phyloP scores from a whole-genome alignment of 2,888 invertebrate species.

The Odontomyia ornata region DNA sequence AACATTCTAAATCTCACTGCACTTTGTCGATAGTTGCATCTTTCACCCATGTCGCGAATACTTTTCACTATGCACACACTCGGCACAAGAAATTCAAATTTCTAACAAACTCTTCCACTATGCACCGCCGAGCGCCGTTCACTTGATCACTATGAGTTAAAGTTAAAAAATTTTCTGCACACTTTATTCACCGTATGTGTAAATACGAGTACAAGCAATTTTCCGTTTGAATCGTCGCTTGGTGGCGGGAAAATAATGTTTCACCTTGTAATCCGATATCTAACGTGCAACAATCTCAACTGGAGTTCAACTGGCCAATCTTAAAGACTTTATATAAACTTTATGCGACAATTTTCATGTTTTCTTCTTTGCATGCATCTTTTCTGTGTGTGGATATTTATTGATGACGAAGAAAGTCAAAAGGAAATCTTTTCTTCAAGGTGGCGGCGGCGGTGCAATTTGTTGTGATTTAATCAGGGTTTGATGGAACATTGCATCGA shows the following conservation, averaged over 20 bases:
- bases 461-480: not conserved
- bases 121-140: not conserved
- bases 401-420: constrained; percentile 24
- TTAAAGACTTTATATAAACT: constrained; percentile 35
- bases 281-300: constrained; percentile 19
- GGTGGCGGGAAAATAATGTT: not conserved
- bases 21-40: constrained; percentile 20
- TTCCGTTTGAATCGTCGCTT: not conserved
- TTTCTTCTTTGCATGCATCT: constrained; percentile 14
- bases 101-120: not conserved
- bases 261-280: constrained; percentile 22
- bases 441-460: not conserved
- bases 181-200: not conserved
- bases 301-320: constrained; percentile 9
- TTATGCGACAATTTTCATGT: constrained; percentile 30
- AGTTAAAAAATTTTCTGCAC: not conserved
- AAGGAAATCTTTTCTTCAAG: constrained; percentile 21
- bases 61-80: not conserved
- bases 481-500: not conserved
- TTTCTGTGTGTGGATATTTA: not conserved
- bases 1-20: constrained; percentile 25
- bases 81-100: not conserved
- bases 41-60: constrained; percentile 9
- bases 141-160: too few relatives aligned
- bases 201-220: not conserved